Evolutionary conservation across 2,888 invertebrate species (phyloP), one percentile per base, ranked within the genome.

Genomic region (Stenolophus ochropezus): DNA sequence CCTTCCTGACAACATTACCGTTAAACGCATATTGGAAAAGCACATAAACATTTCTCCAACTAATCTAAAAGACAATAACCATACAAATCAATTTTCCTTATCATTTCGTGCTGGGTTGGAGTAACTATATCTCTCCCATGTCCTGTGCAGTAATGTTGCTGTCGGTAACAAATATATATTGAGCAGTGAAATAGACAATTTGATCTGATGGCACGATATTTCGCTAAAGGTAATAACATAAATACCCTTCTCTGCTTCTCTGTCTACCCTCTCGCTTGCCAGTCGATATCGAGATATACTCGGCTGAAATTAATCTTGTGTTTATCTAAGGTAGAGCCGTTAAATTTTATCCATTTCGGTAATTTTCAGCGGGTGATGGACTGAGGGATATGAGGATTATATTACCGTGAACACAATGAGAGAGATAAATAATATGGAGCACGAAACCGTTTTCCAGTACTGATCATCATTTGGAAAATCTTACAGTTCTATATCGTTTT

Each of bases 221-320:
- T 69, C 65, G 65, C 42, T 69, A 33, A 69, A 69, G 65, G 65
- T 69, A 69, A 69, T 69, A 69, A 69, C 65, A 69, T 69, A 69
- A 69, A 69, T 69, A 69, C 65, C 65, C 65, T 69, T 69, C 65
- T 33, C 65, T 33, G 65, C 33, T 27, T 69, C 65, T 69, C 65
- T 18, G 14, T 69, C 33, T 16, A 27, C 14, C 65, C 14, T 33
- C 65, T 33, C 65, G n/a, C 65, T 69, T 16, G 1, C n/a, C 18
- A 33, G 33, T 69, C 65, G 33, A 69, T 69, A 69, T 18, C 18
- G 65, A 69, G 23, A 61, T 61, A 61, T 61, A 61, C 61, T 61
- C 16, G 8, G 18, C 14, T 18, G 16, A 27, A 69, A 69, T 69
- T 69, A 69, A 69, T 69, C 33, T 18, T 33, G 16, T 16, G 16